Percentiles rank a stretch among this genome's conserved stretches.
Conservation (phyloP, 2,797 vertebrate genomes). For the Alosa sapidissima region DNA sequence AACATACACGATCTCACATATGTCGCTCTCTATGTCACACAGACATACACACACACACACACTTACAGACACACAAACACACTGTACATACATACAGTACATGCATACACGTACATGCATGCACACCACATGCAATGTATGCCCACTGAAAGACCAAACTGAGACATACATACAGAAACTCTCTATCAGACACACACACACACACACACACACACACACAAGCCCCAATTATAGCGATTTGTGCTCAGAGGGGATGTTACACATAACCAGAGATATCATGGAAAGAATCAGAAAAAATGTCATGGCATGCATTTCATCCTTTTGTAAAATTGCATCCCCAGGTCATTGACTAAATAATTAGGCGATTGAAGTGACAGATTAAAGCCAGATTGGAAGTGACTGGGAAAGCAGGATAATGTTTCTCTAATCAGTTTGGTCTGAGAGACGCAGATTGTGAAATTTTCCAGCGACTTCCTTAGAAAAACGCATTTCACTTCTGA, state of each 20-base stretch:
- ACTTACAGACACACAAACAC: too few species aligned
- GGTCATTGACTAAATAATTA: conserved; percentile 85
- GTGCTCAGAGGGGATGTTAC: conserved; percentile 64
- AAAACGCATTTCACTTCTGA: conserved; percentile 87
- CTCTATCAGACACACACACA: conserved; percentile 18
- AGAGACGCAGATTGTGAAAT: conserved; percentile 87
- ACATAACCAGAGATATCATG: conserved; percentile 44
- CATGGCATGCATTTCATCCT: conserved; percentile 79
- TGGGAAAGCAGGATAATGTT: conserved; percentile 84
- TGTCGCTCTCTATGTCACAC: too few species aligned
- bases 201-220: conserved; percentile 18
- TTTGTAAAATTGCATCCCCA: conserved; percentile 78
- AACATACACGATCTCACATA: too few species aligned
- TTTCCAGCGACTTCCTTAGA: conserved; percentile 86
- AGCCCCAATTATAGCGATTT: conserved; percentile 45
- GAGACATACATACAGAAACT: conserved; percentile 28
- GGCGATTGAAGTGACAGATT: conserved; percentile 84
- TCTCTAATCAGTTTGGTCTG: conserved; percentile 84
- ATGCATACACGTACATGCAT: background rate
- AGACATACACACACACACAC: too few species aligned
- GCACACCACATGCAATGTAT: background rate
- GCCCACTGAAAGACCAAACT: background rate
- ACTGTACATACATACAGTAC: background rate
- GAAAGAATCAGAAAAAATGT: conserved; percentile 63
- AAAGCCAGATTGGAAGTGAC: conserved; percentile 86